A percentile compares a stretch with the other conserved stretches of the same genome.
Evolutionary conservation across 2,113 vertebrate genomes (phyloP).

Genomic region (Circaetus gallicus): DNA sequence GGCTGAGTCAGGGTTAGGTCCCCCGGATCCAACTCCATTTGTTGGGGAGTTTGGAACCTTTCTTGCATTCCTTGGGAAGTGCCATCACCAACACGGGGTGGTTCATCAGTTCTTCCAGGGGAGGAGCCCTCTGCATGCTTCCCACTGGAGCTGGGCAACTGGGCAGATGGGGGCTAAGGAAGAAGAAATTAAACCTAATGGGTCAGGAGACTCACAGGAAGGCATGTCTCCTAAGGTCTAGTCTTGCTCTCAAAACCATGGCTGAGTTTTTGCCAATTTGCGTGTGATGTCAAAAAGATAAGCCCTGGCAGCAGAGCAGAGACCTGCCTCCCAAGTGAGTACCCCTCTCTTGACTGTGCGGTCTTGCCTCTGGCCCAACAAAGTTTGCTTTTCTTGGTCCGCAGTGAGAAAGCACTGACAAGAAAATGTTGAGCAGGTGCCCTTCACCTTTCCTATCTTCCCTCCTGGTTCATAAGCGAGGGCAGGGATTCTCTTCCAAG

Average conservation of each 20-base stretch:
- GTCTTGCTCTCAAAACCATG: background rate
- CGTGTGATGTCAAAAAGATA: background rate
- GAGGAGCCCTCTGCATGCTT: background rate
- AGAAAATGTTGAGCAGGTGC: background rate
- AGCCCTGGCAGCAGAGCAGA: background rate
- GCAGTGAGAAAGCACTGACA: background rate
- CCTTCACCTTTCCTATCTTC: background rate
- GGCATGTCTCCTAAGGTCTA: background rate
- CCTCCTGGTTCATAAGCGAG: background rate
- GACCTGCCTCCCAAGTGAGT: background rate
- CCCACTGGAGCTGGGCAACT: background rate
- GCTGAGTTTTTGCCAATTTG: background rate
- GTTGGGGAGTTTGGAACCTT: background rate
- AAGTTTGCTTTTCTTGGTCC: background rate
- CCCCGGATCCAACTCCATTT: background rate
- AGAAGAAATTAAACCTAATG: background rate
- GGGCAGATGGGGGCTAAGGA: background rate
- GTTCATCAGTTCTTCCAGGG: background rate
- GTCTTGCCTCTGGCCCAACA: background rate
- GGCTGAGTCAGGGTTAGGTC: background rate
- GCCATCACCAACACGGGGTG: background rate
- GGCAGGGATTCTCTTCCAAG: background rate
- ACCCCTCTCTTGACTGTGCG: fast-evolving
- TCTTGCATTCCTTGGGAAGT: background rate
- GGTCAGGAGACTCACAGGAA: background rate